Evolutionary conservation across 2,888 invertebrate genomes (phyloP).

Genomic region (Nematopogon swammerdamellus): DNA sequence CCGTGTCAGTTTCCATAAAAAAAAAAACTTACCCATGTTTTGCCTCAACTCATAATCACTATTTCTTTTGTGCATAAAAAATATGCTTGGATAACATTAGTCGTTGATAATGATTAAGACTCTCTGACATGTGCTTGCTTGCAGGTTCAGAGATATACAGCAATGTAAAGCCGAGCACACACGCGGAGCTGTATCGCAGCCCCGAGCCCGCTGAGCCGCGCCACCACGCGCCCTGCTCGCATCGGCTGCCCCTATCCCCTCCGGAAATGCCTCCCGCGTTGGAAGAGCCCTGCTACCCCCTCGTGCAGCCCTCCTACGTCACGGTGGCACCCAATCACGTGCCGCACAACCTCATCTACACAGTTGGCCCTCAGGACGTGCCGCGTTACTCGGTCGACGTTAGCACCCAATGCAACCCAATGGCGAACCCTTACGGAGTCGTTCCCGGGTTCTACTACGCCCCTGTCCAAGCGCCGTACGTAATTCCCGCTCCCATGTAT

Average conservation of each 20-base stretch:
- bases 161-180: conserved; percentile 28
- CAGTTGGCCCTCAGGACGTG: conserved; percentile 19
- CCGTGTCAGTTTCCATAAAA: no score
- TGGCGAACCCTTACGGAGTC: conserved; percentile 34
- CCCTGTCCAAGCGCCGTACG: conserved; percentile 43
- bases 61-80: no score
- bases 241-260: conserved; percentile 14
- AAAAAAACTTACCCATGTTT: no score
- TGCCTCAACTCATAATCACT: no score
- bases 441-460: conserved; percentile 36
- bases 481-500: conserved; percentile 44
- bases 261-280: conserved; percentile 17
- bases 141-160: conserved; percentile 7
- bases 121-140: background rate
- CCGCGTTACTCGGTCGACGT: conserved; percentile 22
- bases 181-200: conserved; percentile 19
- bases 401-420: conserved; percentile 19
- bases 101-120: no score
- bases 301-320: conserved; percentile 19
- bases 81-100: no score
- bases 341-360: conserved; percentile 28
- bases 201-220: conserved; percentile 19
- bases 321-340: conserved; percentile 15
- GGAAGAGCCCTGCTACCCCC: conserved; percentile 22
- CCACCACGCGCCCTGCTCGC: conserved; percentile 22